Conservation (phyloP, 1,140 invertebrate genomes). For the Aporrectodea caliginosa region DNA sequence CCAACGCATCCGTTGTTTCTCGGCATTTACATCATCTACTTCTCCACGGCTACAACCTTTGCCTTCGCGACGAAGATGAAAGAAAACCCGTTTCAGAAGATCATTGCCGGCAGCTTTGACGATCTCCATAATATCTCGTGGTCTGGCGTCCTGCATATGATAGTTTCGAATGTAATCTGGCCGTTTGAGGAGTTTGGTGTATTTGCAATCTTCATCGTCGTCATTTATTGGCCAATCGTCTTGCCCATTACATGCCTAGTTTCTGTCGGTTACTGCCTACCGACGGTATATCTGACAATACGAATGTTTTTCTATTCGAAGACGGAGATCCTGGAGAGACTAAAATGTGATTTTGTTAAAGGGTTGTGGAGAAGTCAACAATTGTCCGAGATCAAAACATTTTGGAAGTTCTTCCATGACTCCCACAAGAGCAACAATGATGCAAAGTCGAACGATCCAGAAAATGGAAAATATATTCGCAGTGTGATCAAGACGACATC, state of each 20-base stretch:
- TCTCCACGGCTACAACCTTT: conserved; percentile 41
- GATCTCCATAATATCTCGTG: conserved; percentile 47
- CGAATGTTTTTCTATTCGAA: conserved; percentile 45
- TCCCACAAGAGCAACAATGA: neutral
- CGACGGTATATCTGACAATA: conserved; percentile 46
- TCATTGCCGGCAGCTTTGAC: conserved; percentile 35
- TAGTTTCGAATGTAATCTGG: conserved; percentile 30
- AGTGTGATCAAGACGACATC: conserved; percentile 22
- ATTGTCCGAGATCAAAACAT: conserved; percentile 7
- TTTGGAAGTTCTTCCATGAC: neutral
- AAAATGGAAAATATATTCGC: too few species aligned
- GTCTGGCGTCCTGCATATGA: conserved; percentile 22
- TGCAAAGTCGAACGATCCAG: conserved; percentile 1
- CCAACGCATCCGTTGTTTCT: conserved; percentile 49
- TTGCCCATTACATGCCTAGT: conserved; percentile 41
- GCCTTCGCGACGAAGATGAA: conserved; percentile 35
- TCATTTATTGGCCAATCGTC: conserved; percentile 40
- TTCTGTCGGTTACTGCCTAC: conserved; percentile 47
- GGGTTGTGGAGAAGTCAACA: too few species aligned
- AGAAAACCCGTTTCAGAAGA: conserved; percentile 11
- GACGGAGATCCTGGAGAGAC: conserved; percentile 14
- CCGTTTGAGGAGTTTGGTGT: conserved; percentile 38
- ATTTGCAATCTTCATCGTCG: conserved; percentile 42
- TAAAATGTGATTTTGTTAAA: too few species aligned
- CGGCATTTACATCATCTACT: conserved; percentile 45